phyloP scores from a whole-genome alignment of 2,113 vertebrate species.

The Tapirus terrestris region DNA sequence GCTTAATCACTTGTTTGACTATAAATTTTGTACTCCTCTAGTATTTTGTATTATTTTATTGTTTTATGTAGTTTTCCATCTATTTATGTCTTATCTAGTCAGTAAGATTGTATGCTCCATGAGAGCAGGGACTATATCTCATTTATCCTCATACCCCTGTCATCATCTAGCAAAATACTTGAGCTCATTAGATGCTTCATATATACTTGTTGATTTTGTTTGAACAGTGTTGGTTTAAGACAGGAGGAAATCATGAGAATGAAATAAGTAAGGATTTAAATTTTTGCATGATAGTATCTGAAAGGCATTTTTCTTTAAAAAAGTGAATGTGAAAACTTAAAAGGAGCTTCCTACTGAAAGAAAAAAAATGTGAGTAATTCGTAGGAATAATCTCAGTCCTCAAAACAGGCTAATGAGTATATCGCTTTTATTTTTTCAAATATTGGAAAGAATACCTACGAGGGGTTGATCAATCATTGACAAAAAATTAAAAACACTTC shows the following conservation, averaged over 20 bases:
- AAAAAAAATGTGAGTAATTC: neutral
- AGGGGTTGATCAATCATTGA: neutral
- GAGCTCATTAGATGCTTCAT: neutral
- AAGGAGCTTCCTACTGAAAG: neutral
- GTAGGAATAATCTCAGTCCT: neutral
- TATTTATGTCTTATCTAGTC: neutral
- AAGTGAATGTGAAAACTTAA: conserved; percentile 14
- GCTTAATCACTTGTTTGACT: neutral
- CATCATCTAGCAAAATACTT: neutral
- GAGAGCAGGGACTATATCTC: neutral
- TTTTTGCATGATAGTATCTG: neutral
- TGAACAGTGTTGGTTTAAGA: conserved; percentile 1
- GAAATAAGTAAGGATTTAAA: neutral
- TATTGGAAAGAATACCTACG: neutral
- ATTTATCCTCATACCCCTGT: neutral
- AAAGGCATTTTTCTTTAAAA: conserved; percentile 19
- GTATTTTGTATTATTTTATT: neutral
- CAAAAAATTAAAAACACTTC: neutral
- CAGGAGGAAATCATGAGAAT: neutral
- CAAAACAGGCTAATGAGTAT: neutral
- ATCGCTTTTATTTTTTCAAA: neutral
- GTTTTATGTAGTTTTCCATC: conserved; percentile 5
- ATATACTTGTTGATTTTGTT: conserved; percentile 37
- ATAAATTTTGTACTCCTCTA: neutral
- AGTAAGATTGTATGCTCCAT: conserved; percentile 29